These are phyloP conservation scores for Polyommatus icarus DNA, from an alignment of 2,888 invertebrate genomes.

Conservation along the genomic window DNA sequence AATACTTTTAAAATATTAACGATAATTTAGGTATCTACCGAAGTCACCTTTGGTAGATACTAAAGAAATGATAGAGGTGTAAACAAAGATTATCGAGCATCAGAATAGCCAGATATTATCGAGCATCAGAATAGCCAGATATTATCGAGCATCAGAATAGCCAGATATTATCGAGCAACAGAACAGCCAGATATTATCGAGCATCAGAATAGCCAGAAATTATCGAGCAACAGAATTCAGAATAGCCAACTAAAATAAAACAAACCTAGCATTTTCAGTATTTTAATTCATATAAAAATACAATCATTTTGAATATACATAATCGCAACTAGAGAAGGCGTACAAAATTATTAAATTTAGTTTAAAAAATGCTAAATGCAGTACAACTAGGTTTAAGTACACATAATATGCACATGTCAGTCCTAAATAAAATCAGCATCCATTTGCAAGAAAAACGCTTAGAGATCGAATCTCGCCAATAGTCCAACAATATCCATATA, in stretches of 20 bases:
- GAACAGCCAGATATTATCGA: too few relatives aligned
- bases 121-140: too few relatives aligned
- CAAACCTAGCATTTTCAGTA: conserved; percentile 48
- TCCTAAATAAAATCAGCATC: conserved; percentile 40
- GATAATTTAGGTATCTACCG: too few relatives aligned
- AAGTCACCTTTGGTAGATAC: too few relatives aligned
- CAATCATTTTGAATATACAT: conserved; percentile 72
- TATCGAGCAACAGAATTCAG: too few relatives aligned
- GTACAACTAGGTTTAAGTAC: conserved; percentile 66
- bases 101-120: too few relatives aligned
- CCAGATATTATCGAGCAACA: too few relatives aligned
- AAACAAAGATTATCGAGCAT: too few relatives aligned
- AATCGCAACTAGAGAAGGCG: conserved; percentile 66
- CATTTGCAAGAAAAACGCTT: conserved; percentile 20
- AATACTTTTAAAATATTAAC: too few relatives aligned
- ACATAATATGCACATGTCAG: conserved; percentile 62
- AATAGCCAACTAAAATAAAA: conserved; percentile 44
- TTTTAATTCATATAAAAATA: conserved; percentile 78
- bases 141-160: too few relatives aligned
- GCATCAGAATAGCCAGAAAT: too few relatives aligned
- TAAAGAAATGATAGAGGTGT: too few relatives aligned
- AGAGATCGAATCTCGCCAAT: neutral
- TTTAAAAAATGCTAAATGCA: conserved; percentile 60
- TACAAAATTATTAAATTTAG: conserved; percentile 54
- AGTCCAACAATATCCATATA: conserved; percentile 2